Evolutionary conservation across 1,140 invertebrate species (phyloP).

Genomic region (Zaprionus vittiger): DNA sequence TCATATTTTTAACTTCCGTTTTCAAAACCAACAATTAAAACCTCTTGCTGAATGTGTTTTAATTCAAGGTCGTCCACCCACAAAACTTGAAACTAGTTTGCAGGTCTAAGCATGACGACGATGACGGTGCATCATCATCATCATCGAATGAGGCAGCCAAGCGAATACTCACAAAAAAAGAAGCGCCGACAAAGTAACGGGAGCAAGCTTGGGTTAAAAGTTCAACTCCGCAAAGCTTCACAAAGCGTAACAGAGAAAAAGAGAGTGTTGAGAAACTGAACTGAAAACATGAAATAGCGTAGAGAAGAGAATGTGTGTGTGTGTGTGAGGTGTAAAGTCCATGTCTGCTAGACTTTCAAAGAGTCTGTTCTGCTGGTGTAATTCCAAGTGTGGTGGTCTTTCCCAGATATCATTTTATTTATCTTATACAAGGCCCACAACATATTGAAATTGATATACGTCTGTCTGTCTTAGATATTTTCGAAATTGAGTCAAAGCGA

Average conservation of each 20-base stretch:
- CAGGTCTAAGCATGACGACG: slow-evolving; percentile 26
- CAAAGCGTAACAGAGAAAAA: slow-evolving; percentile 17
- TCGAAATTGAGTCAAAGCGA: slow-evolving; percentile 32
- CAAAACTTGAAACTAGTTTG: slow-evolving; percentile 55
- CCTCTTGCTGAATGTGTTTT: slow-evolving; percentile 12
- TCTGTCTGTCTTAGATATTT: slow-evolving; percentile 17
- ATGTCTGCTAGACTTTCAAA: slow-evolving; percentile 6
- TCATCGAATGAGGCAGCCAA: neutral
- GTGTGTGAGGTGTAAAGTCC: slow-evolving; percentile 9
- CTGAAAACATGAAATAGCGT: slow-evolving; percentile 10
- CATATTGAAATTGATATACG: neutral
- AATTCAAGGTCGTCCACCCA: slow-evolving; percentile 66
- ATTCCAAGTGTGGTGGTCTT: slow-evolving; percentile 8
- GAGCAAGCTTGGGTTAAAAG: slow-evolving; percentile 49
- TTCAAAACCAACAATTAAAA: slow-evolving; percentile 27
- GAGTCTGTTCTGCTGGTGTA: neutral
- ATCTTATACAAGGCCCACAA: slow-evolving; percentile 54
- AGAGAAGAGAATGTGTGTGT: neutral
- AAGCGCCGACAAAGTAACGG: slow-evolving; percentile 30
- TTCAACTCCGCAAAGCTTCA: slow-evolving; percentile 28
- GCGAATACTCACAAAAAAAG: slow-evolving; percentile 2
- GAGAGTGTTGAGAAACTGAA: slow-evolving; percentile 8
- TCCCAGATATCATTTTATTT: slow-evolving; percentile 46
- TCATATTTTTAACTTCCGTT: slow-evolving; percentile 41
- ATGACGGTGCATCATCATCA: slow-evolving; percentile 1